phyloP scores from a whole-genome alignment of 2,113 vertebrate genomes.

The Rafetus swinhoei region DNA sequence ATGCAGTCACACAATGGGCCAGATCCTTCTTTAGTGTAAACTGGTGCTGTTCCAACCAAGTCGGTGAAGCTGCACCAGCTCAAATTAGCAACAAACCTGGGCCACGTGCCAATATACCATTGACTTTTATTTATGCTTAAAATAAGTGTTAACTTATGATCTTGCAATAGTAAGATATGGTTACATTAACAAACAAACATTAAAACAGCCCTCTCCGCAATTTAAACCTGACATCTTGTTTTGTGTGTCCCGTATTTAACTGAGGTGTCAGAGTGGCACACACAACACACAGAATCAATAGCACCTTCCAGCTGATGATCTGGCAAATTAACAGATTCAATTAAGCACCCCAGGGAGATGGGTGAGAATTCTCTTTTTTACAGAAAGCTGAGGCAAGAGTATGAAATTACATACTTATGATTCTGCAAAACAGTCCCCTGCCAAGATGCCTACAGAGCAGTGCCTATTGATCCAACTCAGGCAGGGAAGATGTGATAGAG shows the following conservation, averaged over 20 bases:
- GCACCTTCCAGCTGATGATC: not conserved
- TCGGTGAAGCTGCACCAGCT: not conserved
- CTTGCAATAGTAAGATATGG: not conserved
- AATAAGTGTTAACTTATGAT: not conserved
- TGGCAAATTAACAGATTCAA: accelerated
- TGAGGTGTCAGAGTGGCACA: not conserved
- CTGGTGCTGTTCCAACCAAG: not conserved
- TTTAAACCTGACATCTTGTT: not conserved
- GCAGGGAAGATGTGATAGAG: not conserved
- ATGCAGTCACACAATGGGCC: accelerated
- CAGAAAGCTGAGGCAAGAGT: not conserved
- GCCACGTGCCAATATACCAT: not conserved
- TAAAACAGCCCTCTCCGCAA: not conserved
- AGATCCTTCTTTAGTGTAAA: not conserved
- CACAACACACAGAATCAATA: not conserved
- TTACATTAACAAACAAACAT: not conserved
- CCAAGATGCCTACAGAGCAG: not conserved
- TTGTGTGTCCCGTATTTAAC: not conserved
- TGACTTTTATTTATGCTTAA: not conserved
- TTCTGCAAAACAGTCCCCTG: not conserved
- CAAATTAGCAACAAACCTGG: not conserved
- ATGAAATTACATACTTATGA: not conserved
- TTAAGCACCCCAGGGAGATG: not conserved
- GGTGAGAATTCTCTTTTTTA: not conserved
- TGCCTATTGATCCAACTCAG: not conserved